Evolutionary conservation across 2,797 vertebrate genomes (phyloP), one percentile per base, ranked within the genome.

Genomic region (Coranthus polyacanthus): DNA sequence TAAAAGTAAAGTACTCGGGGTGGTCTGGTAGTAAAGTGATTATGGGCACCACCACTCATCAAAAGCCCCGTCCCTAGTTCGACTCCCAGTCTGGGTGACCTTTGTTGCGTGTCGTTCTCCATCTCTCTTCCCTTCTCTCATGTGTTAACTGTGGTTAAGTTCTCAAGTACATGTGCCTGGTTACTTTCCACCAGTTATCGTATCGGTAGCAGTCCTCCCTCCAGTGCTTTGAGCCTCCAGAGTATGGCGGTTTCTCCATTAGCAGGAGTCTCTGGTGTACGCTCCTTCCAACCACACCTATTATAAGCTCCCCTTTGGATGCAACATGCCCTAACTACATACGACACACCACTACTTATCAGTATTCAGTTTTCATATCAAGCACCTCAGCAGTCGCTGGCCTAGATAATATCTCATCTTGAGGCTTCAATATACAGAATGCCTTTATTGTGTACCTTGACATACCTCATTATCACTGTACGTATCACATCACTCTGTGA

Each of bases 321-420:
- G 49, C 36, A 63, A 24, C 60, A 51, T 63, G 52, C 37, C 15
- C 69, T 57, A 49, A 24, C 77, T 57, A 44, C 72, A 59, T 52
- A 51, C 50, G 2, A 66, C 72, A 53, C 26, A 6, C 52, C 68
- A 63, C 58, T 64, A 36, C 76, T 79, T 45, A 82, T 83, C 79
- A 79, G 75, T 82, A 70, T 75, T 80, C 75, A 57, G 65, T 61
- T 64, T 82, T 75, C 61, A 68, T 78, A 62, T 72, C 51, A 55
- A 72, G 66, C 68, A 72, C 59, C 68, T 81, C 57, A 44, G 53
- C 58, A 36, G 42, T 41, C 6, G 11, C 46, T 83, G 77, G 37
- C 58, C 75, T 77, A 75, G 55, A 81, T 81, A 51, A 55, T 52
- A 50, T 46, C 21, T 17, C 39, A 42, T 64, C 58, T 59, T n/a